phyloP scores from a whole-genome alignment of 2,888 invertebrate species.

The Pseudococcus jackbeardsleyi region DNA sequence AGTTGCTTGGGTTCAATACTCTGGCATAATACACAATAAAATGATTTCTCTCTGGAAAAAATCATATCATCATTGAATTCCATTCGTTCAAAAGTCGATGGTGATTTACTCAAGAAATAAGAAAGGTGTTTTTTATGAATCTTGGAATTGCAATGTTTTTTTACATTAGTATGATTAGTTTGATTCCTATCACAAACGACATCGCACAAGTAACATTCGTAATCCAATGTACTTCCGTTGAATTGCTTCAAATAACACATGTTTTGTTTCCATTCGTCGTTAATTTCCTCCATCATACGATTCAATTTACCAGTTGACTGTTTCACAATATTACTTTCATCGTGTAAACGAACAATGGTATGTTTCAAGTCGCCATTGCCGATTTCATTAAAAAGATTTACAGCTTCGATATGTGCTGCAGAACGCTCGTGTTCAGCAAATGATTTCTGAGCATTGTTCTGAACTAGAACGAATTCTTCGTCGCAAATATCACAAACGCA shows the following conservation, averaged over 20 bases:
- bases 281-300: not conserved
- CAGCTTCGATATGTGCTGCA: not conserved
- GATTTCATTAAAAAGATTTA: not conserved
- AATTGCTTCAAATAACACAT: not conserved
- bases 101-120: not conserved
- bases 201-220: not conserved
- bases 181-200: not conserved
- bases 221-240: not conserved
- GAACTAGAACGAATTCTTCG: not conserved
- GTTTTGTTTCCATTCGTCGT: not conserved
- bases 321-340: not conserved
- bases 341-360: no score
- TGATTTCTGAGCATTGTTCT: not conserved
- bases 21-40: not conserved
- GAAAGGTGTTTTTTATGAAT: not conserved
- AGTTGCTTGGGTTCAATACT: not conserved
- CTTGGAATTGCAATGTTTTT: not conserved
- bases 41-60: not conserved
- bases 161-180: not conserved
- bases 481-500: conserved; percentile 15
- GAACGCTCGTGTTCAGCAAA: not conserved
- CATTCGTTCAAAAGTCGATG: not conserved
- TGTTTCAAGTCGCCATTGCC: not conserved
- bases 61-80: not conserved
- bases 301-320: no score